Evolutionary conservation across 2,888 invertebrate species (phyloP).

Genomic region (Heteromyza rotundicornis): DNA sequence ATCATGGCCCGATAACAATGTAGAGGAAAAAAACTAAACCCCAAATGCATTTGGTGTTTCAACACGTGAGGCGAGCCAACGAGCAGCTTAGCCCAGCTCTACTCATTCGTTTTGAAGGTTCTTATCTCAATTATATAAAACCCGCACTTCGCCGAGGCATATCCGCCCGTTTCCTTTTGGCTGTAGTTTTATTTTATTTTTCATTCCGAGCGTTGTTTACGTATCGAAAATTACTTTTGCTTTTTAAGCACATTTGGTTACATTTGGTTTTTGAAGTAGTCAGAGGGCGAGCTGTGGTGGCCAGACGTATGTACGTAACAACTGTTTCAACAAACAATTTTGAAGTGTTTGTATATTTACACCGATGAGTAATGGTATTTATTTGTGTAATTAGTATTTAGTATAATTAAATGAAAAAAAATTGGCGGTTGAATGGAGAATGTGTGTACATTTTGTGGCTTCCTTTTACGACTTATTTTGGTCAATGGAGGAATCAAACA

Average conservation of each 20-base stretch:
- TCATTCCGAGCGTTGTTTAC: neutral
- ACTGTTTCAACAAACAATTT: neutral
- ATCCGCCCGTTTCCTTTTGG: constrained; percentile 24
- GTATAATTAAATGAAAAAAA: too few species aligned
- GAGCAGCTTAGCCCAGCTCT: too few species aligned
- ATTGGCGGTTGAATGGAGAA: too few species aligned
- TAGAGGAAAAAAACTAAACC: neutral
- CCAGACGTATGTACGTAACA: neutral
- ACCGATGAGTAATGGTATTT: too few species aligned
- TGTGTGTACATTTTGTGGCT: too few species aligned
- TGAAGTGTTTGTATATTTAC: too few species aligned
- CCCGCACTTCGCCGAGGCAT: constrained; percentile 26
- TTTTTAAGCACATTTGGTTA: constrained; percentile 11
- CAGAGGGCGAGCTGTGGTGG: neutral
- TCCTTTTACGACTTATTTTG: too few species aligned
- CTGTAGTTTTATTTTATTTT: neutral
- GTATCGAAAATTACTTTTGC: neutral
- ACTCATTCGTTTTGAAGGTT: neutral
- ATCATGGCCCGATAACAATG: too few species aligned
- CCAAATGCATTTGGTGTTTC: neutral
- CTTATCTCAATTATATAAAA: constrained; percentile 15
- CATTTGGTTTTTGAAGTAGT: constrained; percentile 1
- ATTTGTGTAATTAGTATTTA: too few species aligned
- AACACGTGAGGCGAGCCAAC: neutral
- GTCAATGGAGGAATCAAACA: too few species aligned